phyloP scores from a whole-genome alignment of 2,888 invertebrate species.

The Physocephala rufipes region DNA sequence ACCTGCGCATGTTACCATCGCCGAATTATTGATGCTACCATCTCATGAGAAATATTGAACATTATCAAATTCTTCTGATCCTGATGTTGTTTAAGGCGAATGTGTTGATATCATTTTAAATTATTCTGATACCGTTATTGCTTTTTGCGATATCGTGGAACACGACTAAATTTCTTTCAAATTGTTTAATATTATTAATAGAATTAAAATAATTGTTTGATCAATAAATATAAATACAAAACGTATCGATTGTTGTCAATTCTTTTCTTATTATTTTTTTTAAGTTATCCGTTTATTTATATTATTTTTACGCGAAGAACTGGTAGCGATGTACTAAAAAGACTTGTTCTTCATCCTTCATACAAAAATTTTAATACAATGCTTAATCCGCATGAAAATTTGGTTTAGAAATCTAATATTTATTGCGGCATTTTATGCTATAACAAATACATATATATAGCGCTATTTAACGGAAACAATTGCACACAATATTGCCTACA shows the following conservation, averaged over 20 bases:
- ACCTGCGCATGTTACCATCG: slow-evolving; percentile 53
- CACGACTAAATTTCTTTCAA: background rate
- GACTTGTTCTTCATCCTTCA: no score
- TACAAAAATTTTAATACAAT: no score
- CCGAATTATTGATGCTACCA: slow-evolving; percentile 53
- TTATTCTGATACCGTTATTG: background rate
- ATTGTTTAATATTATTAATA: background rate
- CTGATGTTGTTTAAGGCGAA: background rate
- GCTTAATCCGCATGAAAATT: no score
- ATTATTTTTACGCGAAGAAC: no score
- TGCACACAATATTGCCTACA: no score
- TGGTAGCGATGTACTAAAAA: no score
- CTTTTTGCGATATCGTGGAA: background rate
- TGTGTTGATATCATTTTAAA: background rate
- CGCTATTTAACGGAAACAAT: no score
- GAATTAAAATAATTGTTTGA: background rate
- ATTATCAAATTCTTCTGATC: background rate
- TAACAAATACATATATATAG: no score
- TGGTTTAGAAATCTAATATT: no score
- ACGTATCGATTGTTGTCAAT: background rate
- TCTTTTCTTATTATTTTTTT: no score
- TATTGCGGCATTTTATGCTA: no score
- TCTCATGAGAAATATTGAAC: slow-evolving; percentile 52
- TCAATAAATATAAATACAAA: background rate
- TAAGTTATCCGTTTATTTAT: no score